phyloP scores from a whole-genome alignment of 1,140 invertebrate genomes.

The Drosophila tsacasi region DNA sequence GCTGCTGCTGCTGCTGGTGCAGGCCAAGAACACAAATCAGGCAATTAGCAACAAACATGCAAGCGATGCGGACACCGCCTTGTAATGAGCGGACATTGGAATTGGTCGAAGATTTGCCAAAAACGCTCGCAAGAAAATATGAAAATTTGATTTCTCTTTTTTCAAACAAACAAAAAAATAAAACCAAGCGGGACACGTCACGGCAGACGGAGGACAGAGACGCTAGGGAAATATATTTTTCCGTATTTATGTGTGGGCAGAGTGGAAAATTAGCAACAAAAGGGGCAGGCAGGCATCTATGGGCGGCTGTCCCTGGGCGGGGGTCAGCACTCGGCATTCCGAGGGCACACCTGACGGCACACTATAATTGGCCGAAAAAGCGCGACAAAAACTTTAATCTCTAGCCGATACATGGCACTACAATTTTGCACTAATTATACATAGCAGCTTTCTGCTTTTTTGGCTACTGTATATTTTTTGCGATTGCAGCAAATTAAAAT shows the following conservation, averaged over 20 bases:
- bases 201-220: conserved; percentile 21
- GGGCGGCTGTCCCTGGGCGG: conserved; percentile 52
- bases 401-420: conserved; percentile 11
- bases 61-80: conserved; percentile 69
- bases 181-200: conserved; percentile 47
- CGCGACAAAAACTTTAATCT: conserved; percentile 9
- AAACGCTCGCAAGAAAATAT: conserved; percentile 35
- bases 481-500: conserved; percentile 14
- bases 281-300: conserved; percentile 5
- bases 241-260: conserved; percentile 57
- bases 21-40: conserved; percentile 59
- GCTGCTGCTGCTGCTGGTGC: neutral
- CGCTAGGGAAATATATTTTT: conserved; percentile 35
- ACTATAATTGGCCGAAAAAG: conserved; percentile 35
- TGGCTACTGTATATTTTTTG: neutral
- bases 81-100: conserved; percentile 79
- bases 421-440: conserved; percentile 17
- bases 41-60: conserved; percentile 78
- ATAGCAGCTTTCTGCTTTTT: neutral
- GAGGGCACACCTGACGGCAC: conserved; percentile 65
- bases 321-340: conserved; percentile 61
- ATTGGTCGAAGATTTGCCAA: conserved; percentile 69
- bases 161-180: conserved; percentile 32
- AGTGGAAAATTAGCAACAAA: conserved; percentile 69
- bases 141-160: conserved; percentile 48